Conservation (phyloP, 2,113 vertebrate genomes). For the Lepisosteus oculatus region DNA sequence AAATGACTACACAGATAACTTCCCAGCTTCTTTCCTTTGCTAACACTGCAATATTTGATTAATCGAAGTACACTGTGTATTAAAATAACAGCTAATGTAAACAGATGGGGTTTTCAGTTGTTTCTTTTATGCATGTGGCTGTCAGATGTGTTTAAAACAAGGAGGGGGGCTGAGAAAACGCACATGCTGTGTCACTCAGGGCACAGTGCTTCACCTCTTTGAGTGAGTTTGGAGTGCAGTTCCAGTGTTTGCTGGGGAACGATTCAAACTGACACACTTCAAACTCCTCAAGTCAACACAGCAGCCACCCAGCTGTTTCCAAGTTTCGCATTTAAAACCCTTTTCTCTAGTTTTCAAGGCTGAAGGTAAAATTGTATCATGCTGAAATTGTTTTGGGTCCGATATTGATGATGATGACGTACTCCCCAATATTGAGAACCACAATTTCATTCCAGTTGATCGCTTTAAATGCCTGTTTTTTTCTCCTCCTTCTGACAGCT, state of each 20-base stretch:
- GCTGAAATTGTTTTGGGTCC: too few species aligned
- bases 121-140: not conserved
- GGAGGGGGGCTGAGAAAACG: not conserved
- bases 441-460: not conserved
- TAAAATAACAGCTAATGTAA: not conserved
- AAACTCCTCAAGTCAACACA: not conserved
- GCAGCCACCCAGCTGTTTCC: not conserved
- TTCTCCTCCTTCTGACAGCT: not conserved
- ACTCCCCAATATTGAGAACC: too few species aligned
- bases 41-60: not conserved
- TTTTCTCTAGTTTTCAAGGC: not conserved
- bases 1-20: too few species aligned
- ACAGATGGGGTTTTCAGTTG: not conserved
- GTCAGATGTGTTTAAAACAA: constrained; percentile 1
- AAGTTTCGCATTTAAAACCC: not conserved
- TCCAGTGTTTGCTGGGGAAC: not conserved
- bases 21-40: not conserved
- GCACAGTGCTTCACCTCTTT: not conserved
- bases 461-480: not conserved
- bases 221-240: not conserved
- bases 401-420: too few species aligned
- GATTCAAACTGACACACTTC: constrained; percentile 18
- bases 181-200: not conserved
- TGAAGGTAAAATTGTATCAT: not conserved
- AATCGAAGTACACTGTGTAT: not conserved